These are phyloP conservation scores for Diceros bicornis DNA, from an alignment of 2,797 vertebrate genomes.

Conservation along the genomic window DNA sequence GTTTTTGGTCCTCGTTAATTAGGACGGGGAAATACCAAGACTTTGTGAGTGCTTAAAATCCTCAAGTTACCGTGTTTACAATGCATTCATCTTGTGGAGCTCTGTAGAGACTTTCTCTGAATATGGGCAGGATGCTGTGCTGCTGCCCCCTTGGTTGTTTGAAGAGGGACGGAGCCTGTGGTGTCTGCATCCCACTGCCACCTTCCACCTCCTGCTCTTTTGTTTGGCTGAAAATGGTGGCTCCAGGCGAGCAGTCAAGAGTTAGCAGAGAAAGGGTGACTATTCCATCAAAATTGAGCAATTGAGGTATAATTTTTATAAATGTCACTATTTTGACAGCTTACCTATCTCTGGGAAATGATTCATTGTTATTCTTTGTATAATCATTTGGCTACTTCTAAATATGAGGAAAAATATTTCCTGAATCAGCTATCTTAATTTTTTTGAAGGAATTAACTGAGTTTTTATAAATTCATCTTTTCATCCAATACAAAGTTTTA, in stretches of 20 bases:
- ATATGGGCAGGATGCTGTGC: background rate
- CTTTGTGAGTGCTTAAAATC: background rate
- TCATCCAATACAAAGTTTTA: background rate
- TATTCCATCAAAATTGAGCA: background rate
- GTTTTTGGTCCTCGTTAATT: background rate
- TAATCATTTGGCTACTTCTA: background rate
- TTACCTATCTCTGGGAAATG: background rate
- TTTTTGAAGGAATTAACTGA: conserved; percentile 45
- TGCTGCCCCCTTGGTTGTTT: background rate
- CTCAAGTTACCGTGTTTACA: background rate
- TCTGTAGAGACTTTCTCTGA: background rate
- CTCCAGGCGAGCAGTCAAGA: background rate
- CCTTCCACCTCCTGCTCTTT: background rate
- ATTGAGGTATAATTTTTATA: background rate
- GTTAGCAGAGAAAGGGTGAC: background rate
- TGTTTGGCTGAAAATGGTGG: background rate
- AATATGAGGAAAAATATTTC: background rate
- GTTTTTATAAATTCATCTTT: background rate
- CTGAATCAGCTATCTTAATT: background rate
- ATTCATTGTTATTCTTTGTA: background rate
- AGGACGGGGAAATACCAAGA: background rate
- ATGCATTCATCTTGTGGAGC: background rate
- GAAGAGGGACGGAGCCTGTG: background rate
- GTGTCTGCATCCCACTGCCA: background rate
- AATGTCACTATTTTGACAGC: background rate